Conservation (phyloP, 1,140 invertebrate species). For the Philaenus spumarius region DNA sequence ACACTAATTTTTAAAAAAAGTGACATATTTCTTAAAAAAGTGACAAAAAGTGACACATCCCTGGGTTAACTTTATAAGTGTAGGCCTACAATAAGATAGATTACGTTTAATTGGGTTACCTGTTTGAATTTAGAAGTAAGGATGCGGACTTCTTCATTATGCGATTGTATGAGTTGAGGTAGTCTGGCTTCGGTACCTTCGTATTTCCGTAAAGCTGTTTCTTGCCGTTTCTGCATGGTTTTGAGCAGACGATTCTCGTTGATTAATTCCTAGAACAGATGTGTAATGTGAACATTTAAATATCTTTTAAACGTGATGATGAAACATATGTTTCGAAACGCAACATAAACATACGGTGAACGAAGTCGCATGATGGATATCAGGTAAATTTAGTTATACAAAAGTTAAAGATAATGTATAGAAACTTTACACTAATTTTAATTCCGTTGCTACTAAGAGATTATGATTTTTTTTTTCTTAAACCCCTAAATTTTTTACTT, state of each 20-base stretch:
- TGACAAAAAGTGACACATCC: too few species aligned
- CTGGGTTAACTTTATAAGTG: too few species aligned
- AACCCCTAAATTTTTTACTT: too few species aligned
- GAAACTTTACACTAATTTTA: neutral
- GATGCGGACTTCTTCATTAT: conserved; percentile 66
- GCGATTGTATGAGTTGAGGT: conserved; percentile 46
- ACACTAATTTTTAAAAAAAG: too few species aligned
- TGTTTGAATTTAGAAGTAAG: conserved; percentile 58
- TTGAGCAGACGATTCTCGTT: conserved; percentile 67
- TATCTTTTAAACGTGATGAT: too few species aligned
- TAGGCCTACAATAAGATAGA: too few species aligned
- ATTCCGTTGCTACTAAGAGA: neutral
- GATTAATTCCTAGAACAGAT: conserved; percentile 52
- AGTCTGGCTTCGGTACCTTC: conserved; percentile 29
- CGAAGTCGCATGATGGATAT: too few species aligned
- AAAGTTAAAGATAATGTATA: neutral
- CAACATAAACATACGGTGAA: too few species aligned
- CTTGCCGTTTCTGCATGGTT: conserved; percentile 66
- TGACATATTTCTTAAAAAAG: too few species aligned
- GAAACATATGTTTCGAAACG: too few species aligned
- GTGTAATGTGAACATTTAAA: conserved; percentile 3
- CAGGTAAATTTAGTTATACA: neutral
- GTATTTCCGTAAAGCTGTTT: conserved; percentile 57
- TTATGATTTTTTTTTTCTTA: too few species aligned
- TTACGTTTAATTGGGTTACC: conserved; percentile 17